Conservation (phyloP, 53 echinoderm and acorn worm genomes). For the Mesocentrotus franciscanus region DNA sequence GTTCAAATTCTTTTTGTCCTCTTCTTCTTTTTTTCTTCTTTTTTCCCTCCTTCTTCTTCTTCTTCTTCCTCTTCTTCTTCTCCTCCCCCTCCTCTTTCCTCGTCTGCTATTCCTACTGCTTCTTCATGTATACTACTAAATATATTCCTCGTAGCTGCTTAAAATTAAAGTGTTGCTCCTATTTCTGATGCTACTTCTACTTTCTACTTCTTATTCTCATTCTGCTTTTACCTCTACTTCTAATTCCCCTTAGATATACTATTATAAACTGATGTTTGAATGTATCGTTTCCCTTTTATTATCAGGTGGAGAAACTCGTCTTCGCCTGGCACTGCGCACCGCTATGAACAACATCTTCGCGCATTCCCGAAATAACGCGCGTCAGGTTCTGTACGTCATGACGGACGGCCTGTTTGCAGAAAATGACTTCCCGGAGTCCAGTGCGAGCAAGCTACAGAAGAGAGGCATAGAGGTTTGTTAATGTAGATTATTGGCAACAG, state of each 20-base stretch:
- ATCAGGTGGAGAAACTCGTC: conserved; percentile 73
- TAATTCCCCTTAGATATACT: too few species aligned
- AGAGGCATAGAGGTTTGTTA: conserved; percentile 73
- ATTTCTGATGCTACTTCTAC: too few species aligned
- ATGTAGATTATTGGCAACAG: background rate
- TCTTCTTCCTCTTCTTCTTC: background rate
- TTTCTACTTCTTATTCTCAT: background rate
- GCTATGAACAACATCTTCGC: conserved; percentile 71
- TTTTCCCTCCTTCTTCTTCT: background rate
- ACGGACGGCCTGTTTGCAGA: conserved; percentile 80
- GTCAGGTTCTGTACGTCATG: conserved; percentile 74
- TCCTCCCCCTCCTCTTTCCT: background rate
- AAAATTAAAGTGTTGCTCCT: too few species aligned
- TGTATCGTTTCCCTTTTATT: background rate
- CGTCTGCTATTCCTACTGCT: background rate
- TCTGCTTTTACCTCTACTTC: background rate
- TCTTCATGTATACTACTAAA: too few species aligned
- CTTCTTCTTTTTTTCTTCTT: background rate
- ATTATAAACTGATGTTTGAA: background rate
- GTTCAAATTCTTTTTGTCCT: background rate
- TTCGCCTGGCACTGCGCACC: conserved; percentile 66
- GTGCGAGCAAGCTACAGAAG: conserved; percentile 53
- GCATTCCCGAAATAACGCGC: conserved; percentile 73
- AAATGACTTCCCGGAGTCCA: conserved; percentile 70
- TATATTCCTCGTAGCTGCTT: too few species aligned